Conservation (phyloP, 2,888 invertebrate genomes). For the Brachylomia viminalis region DNA sequence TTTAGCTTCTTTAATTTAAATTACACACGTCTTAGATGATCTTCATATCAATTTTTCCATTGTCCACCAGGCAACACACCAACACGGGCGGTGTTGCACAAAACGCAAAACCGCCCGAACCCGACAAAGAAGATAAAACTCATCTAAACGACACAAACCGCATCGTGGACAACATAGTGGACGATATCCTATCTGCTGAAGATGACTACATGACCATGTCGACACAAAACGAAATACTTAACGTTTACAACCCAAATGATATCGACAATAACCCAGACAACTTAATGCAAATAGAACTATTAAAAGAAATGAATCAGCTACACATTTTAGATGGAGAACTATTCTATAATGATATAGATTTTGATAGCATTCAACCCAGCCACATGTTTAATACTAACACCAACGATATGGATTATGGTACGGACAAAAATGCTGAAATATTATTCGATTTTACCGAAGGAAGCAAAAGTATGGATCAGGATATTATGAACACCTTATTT, state of each 20-base stretch:
- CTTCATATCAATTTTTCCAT: background rate
- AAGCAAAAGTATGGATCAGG: slow-evolving; percentile 81
- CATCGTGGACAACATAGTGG: slow-evolving; percentile 86
- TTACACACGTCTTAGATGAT: background rate
- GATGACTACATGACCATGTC: slow-evolving; percentile 86
- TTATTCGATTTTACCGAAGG: slow-evolving; percentile 81
- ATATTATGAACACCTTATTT: slow-evolving; percentile 83
- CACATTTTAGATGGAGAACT: slow-evolving; percentile 85
- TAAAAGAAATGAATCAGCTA: slow-evolving; percentile 86
- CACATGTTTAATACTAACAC: slow-evolving; percentile 82
- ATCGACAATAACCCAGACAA: slow-evolving; percentile 76
- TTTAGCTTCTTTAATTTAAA: background rate
- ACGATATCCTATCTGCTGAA: slow-evolving; percentile 86
- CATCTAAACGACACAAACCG: slow-evolving; percentile 67
- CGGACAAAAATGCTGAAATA: slow-evolving; percentile 78
- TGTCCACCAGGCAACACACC: slow-evolving; percentile 74
- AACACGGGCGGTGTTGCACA: slow-evolving; percentile 49
- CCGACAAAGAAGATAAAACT: slow-evolving; percentile 71
- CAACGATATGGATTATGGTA: slow-evolving; percentile 77
- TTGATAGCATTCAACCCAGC: slow-evolving; percentile 84
- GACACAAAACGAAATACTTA: slow-evolving; percentile 77
- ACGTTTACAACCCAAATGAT: slow-evolving; percentile 73
- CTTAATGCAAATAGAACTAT: slow-evolving; percentile 84
- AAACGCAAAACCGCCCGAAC: slow-evolving; percentile 56
- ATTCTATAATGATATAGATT: slow-evolving; percentile 84